phyloP scores from a whole-genome alignment of 2,113 vertebrate species.

The Galemys pyrenaicus region DNA sequence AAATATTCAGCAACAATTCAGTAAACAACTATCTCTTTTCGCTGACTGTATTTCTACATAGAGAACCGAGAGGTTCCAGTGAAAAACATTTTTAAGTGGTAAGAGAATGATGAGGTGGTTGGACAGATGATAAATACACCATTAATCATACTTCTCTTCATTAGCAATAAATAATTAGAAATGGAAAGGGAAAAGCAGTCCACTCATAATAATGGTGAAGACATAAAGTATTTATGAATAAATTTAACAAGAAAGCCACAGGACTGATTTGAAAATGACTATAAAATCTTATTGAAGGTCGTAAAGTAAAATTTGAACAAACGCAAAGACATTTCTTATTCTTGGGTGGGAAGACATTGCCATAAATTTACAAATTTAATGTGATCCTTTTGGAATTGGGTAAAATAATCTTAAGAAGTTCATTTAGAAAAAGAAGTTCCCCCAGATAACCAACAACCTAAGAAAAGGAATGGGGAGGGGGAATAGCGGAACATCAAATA shows the following conservation, averaged over 20 bases:
- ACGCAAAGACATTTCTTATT: conserved; percentile 68
- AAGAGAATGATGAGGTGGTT: conserved; percentile 47
- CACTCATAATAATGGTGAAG: conserved; percentile 48
- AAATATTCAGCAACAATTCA: conserved; percentile 22
- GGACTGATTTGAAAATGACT: conserved; percentile 57
- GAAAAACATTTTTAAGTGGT: conserved; percentile 18
- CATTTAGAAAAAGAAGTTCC: conserved; percentile 30
- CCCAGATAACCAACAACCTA: conserved; percentile 16
- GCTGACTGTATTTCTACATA: neutral
- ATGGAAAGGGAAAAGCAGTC: conserved; percentile 5
- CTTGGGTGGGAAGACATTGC: conserved; percentile 56
- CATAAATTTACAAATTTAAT: conserved; percentile 71
- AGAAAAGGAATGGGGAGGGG: neutral
- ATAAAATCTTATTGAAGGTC: conserved; percentile 73
- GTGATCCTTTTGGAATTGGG: conserved; percentile 48
- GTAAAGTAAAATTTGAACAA: conserved; percentile 73
- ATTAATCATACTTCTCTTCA: conserved; percentile 55
- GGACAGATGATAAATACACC: conserved; percentile 58
- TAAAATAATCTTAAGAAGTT: conserved; percentile 58
- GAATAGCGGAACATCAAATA: neutral
- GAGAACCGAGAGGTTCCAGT: neutral
- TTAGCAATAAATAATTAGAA: conserved; percentile 65
- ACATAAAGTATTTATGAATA: conserved; percentile 71
- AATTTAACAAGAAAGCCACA: conserved; percentile 66
- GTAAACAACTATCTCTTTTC: neutral